Conservation (phyloP, 2,888 invertebrate genomes). For the Hydraecia micacea region DNA sequence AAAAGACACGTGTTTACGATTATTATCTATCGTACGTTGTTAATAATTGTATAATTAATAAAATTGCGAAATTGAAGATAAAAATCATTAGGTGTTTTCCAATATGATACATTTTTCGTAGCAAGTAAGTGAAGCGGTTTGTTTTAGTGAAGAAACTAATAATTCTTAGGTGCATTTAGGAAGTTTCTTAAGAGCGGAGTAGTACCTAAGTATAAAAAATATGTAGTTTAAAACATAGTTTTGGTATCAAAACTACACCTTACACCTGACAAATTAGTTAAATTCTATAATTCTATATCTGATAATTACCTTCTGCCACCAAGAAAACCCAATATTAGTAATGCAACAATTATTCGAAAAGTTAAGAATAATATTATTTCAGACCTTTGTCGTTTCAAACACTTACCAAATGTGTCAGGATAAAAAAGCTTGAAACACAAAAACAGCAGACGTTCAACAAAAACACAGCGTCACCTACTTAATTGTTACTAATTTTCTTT, state of each 20-base stretch:
- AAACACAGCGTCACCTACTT: constrained; percentile 64
- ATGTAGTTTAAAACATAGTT: constrained; percentile 1
- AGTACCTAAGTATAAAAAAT: not conserved
- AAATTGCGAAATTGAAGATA: not conserved
- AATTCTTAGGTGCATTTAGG: not conserved
- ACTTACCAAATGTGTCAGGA: constrained; percentile 60
- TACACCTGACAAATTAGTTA: not conserved
- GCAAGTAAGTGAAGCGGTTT: not conserved
- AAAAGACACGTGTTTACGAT: constrained; percentile 12
- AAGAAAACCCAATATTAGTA: constrained; percentile 14
- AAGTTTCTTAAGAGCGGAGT: not conserved
- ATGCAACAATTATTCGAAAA: constrained; percentile 10
- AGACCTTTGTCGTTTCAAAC: constrained; percentile 10
- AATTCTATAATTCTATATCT: not conserved
- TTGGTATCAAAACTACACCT: not conserved
- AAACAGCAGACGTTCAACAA: constrained; percentile 63
- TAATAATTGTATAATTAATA: constrained; percentile 1
- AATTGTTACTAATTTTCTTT: constrained; percentile 51
- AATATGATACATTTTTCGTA: not conserved
- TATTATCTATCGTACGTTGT: constrained; percentile 17
- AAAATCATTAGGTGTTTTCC: not conserved
- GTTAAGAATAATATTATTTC: constrained; percentile 14
- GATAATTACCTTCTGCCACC: not conserved
- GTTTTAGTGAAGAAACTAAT: not conserved
- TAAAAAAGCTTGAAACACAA: constrained; percentile 58